phyloP scores from a whole-genome alignment of 2,888 invertebrate species.

The Andrena camellia region DNA sequence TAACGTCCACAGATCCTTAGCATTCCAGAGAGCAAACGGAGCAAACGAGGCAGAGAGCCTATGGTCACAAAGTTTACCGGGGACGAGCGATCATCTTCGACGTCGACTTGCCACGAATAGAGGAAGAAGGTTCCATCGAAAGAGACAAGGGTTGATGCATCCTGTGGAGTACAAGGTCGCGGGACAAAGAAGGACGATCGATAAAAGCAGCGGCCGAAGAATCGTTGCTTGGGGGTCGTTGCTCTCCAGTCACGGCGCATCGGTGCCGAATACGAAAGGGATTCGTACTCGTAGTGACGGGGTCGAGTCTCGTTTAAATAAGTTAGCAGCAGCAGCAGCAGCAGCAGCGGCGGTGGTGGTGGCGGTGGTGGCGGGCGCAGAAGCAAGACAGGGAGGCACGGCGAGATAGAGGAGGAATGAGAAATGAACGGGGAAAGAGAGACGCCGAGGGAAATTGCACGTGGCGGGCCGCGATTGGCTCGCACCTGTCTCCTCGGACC shows the following conservation, averaged over 20 bases:
- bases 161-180: slow-evolving; percentile 69
- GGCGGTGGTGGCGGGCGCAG: background rate
- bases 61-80: background rate
- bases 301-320: slow-evolving; percentile 75
- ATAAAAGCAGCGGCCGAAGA: slow-evolving; percentile 70
- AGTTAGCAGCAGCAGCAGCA: slow-evolving; percentile 69
- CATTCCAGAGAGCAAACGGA: background rate
- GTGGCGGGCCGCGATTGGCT: slow-evolving; percentile 82
- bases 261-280: slow-evolving; percentile 71
- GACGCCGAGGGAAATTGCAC: slow-evolving; percentile 80
- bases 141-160: slow-evolving; percentile 23
- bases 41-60: background rate
- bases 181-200: slow-evolving; percentile 67
- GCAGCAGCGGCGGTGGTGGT: slow-evolving; percentile 3
- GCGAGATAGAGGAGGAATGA: slow-evolving; percentile 47
- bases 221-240: slow-evolving; percentile 69
- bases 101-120: background rate
- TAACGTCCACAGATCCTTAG: background rate
- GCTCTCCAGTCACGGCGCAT: slow-evolving; percentile 69
- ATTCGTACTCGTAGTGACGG: slow-evolving; percentile 73
- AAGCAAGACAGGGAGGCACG: slow-evolving; percentile 38
- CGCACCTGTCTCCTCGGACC: slow-evolving; percentile 83
- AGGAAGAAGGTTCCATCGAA: background rate
- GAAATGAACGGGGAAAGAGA: slow-evolving; percentile 60
- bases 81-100: background rate